Percentiles rank a stretch among this genome's conserved stretches.
These are phyloP conservation scores for Micromussa lordhowensis DNA, from an alignment of 92 coral and sea anemone genomes.

Conservation along the genomic window DNA sequence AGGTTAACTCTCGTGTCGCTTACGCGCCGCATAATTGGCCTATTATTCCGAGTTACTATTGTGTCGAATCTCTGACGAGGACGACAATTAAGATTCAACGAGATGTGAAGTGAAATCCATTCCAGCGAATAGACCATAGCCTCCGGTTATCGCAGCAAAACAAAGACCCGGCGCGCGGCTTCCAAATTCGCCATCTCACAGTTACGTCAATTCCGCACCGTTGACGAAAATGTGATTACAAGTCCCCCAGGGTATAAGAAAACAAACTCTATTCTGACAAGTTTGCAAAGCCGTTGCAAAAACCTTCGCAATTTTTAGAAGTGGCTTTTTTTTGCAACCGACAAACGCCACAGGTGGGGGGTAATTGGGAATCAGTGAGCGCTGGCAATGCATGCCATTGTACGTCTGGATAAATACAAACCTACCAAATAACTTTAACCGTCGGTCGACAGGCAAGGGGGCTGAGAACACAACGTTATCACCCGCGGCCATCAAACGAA, in stretches of 20 bases:
- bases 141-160: conserved; percentile 6
- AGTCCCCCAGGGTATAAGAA: conserved; percentile 3
- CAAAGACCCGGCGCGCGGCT: conserved; percentile 12
- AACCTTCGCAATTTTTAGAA: conserved; percentile 15
- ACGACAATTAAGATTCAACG: conserved; percentile 8
- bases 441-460: not conserved
- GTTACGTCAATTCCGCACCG: conserved; percentile 10
- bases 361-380: not conserved
- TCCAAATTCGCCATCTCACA: not conserved
- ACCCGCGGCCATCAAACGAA: conserved; percentile 11
- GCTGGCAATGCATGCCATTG: not conserved
- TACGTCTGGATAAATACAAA: not conserved
- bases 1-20: conserved; percentile 8
- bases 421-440: not conserved
- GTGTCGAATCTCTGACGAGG: not conserved
- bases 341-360: not conserved
- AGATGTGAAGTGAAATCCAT: not conserved
- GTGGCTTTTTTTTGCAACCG: conserved; percentile 1
- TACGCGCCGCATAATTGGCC: conserved; percentile 17
- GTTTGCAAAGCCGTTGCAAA: not conserved
- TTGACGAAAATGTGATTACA: conserved; percentile 7
- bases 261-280: not conserved
- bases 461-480: not conserved
- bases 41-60: not conserved
- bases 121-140: not conserved